These are phyloP conservation scores for Elmis aenea DNA, from an alignment of 2,888 invertebrate genomes.

Conservation along the genomic window DNA sequence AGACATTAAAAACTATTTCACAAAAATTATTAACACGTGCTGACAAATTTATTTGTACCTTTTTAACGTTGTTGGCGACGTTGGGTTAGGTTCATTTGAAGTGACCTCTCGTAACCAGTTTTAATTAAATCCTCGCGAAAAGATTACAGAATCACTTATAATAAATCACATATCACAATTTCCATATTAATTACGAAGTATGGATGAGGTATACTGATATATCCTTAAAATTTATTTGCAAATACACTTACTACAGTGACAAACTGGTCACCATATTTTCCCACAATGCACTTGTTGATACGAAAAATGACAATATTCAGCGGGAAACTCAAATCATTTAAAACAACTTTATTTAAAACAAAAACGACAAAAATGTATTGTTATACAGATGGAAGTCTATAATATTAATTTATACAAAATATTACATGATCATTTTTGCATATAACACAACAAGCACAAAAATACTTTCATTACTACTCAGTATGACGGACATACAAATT, in stretches of 20 bases:
- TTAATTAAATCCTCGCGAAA: slow-evolving; percentile 29
- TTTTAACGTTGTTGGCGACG: slow-evolving; percentile 33
- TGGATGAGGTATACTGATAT: slow-evolving; percentile 29
- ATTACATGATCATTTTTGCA: neutral
- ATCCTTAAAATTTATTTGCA: slow-evolving; percentile 26
- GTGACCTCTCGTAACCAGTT: slow-evolving; percentile 41
- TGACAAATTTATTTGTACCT: slow-evolving; percentile 12
- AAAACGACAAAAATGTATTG: neutral
- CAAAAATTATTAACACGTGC: neutral
- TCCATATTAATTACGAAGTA: slow-evolving; percentile 33
- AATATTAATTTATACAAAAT: neutral
- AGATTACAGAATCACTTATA: slow-evolving; percentile 30
- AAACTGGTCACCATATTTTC: slow-evolving; percentile 43
- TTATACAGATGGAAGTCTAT: neutral
- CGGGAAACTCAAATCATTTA: slow-evolving; percentile 29
- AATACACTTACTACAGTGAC: slow-evolving; percentile 32
- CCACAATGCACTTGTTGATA: slow-evolving; percentile 47
- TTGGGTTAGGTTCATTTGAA: slow-evolving; percentile 47
- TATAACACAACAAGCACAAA: neutral
- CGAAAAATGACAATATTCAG: slow-evolving; percentile 25
- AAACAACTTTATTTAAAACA: slow-evolving; percentile 2
- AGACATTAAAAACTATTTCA: slow-evolving; percentile 2
- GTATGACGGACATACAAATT: neutral
- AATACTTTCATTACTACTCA: too few species aligned
- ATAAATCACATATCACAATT: slow-evolving; percentile 41